phyloP scores from a whole-genome alignment of 1,140 invertebrate species.

The Ditylenchus dipsaci region DNA sequence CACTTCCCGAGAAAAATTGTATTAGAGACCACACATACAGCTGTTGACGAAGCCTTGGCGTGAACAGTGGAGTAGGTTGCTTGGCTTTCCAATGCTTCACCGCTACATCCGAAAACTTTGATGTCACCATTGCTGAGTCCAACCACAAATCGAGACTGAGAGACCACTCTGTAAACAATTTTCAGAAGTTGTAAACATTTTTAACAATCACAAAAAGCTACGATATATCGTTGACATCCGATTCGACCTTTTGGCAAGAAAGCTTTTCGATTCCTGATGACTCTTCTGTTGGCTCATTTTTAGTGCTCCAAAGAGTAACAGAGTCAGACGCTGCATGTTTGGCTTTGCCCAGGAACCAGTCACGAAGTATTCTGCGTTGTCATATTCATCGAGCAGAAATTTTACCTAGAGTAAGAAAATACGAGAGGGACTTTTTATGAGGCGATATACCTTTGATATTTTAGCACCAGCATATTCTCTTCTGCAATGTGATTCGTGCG shows the following conservation, averaged over 20 bases:
- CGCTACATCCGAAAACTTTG: background rate
- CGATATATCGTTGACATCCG: constrained; percentile 18
- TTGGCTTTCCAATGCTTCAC: background rate
- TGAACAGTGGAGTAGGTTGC: background rate
- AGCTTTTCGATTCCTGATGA: background rate
- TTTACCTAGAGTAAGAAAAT: constrained; percentile 2
- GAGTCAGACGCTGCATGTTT: background rate
- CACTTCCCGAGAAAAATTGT: constrained; percentile 22
- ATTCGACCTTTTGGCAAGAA: background rate
- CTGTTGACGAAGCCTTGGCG: constrained; percentile 12
- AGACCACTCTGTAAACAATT: background rate
- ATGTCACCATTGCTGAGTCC: background rate
- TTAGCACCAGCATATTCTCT: background rate
- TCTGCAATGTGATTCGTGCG: background rate
- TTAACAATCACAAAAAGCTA: background rate
- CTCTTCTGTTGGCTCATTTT: background rate
- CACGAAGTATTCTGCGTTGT: constrained; percentile 9
- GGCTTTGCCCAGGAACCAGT: constrained; percentile 4
- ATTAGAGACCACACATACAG: constrained; percentile 15
- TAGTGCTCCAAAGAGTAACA: constrained; percentile 9
- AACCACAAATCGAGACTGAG: background rate
- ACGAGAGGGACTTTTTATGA: too few relatives aligned
- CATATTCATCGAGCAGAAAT: constrained; percentile 11
- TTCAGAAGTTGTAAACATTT: background rate
- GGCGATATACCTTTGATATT: constrained; percentile 5